Evolutionary conservation across 2,113 vertebrate species (phyloP).

Genomic region (Ameiurus melas): DNA sequence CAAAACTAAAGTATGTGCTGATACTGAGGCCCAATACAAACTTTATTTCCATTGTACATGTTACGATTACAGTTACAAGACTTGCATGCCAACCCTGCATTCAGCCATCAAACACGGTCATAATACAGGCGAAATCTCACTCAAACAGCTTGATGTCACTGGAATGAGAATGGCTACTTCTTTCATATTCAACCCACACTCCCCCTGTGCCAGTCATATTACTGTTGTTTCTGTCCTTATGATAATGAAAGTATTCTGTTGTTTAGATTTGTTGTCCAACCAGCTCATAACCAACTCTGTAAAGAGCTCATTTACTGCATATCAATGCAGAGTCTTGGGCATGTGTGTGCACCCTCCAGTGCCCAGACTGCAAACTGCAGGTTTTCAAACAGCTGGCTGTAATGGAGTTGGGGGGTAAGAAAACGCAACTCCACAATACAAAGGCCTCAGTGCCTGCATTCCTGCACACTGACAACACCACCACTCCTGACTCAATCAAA

Average conservation of each 20-base stretch:
- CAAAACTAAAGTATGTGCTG: neutral
- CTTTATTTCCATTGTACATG: neutral
- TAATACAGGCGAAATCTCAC: neutral
- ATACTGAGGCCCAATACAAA: neutral
- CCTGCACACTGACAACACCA: constrained; percentile 64
- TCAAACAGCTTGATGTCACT: neutral
- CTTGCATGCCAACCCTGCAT: neutral
- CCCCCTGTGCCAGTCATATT: neutral
- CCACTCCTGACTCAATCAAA: constrained; percentile 50
- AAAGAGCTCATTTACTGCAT: neutral
- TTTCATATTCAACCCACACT: neutral
- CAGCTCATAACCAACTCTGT: too few species aligned
- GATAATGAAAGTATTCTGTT: neutral
- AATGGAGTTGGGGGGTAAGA: constrained; percentile 65
- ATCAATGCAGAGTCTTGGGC: neutral
- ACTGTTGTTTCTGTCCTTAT: neutral
- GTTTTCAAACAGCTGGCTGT: constrained; percentile 66
- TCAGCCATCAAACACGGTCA: neutral
- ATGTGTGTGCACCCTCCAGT: constrained; percentile 54
- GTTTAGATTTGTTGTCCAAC: neutral
- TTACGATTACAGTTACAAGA: neutral
- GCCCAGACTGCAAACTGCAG: constrained; percentile 41
- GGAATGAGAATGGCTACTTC: neutral
- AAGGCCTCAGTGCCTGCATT: constrained; percentile 62
- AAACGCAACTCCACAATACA: constrained; percentile 68